Conservation (phyloP, 2,888 invertebrate species). For the Elmis aenea region DNA sequence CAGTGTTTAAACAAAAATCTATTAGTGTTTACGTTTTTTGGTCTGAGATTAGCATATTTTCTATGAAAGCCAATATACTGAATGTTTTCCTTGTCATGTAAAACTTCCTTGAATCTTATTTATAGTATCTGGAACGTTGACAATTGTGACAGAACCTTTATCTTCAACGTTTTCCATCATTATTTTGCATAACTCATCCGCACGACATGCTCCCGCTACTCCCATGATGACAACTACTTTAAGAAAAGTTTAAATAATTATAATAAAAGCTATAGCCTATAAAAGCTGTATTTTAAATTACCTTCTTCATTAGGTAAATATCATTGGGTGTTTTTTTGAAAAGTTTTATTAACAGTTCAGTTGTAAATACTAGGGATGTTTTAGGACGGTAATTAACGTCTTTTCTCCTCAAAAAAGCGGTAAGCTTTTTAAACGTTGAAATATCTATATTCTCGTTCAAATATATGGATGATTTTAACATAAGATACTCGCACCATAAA, state of each 20-base stretch:
- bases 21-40: neutral
- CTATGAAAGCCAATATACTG: neutral
- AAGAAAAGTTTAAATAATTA: neutral
- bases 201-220: neutral
- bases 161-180: neutral
- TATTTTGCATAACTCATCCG: neutral
- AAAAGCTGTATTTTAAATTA: neutral
- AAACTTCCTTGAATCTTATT: neutral
- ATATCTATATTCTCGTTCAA: neutral
- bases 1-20: neutral
- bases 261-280: neutral
- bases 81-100: neutral
- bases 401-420: neutral
- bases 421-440: neutral
- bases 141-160: neutral
- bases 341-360: neutral
- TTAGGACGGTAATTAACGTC: neutral
- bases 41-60: neutral
- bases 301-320: neutral
- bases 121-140: neutral
- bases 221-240: neutral
- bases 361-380: neutral
- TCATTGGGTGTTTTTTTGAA: neutral
- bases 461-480: neutral
- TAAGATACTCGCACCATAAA: neutral